These are phyloP conservation scores for Camelus dromedarius DNA, from an alignment of 2,113 vertebrate genomes.

Conservation along the genomic window DNA sequence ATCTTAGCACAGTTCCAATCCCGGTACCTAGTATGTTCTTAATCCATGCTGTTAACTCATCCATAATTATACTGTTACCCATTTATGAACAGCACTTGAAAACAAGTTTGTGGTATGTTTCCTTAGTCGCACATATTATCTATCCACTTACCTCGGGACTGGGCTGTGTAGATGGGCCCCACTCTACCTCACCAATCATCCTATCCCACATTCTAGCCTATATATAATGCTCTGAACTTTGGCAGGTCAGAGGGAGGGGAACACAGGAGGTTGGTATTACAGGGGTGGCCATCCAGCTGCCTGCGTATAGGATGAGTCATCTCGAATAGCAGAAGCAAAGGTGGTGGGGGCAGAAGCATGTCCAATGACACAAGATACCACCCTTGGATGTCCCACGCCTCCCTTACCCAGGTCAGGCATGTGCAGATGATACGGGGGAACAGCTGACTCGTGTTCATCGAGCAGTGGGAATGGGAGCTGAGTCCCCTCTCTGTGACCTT, in stretches of 20 bases:
- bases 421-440: constrained; percentile 7
- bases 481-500: constrained; percentile 63
- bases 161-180: neutral
- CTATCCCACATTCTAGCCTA: neutral
- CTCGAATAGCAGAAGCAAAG: constrained; percentile 65
- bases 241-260: constrained; percentile 63
- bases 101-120: neutral
- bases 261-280: neutral
- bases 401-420: neutral
- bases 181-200: neutral
- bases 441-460: neutral
- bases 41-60: neutral
- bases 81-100: neutral
- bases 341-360: neutral
- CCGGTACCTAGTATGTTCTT: neutral
- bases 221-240: neutral
- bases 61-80: neutral
- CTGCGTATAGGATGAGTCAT: neutral
- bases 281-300: neutral
- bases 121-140: neutral
- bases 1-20: neutral
- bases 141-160: neutral
- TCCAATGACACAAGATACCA: constrained; percentile 51
- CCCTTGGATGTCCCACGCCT: neutral
- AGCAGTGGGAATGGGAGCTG: constrained; percentile 1